Evolutionary conservation across 35 echinoderm and acorn worm genomes (phyloP), one percentile per base, ranked within the genome.

Genomic region (Stichopus chloronotus): DNA sequence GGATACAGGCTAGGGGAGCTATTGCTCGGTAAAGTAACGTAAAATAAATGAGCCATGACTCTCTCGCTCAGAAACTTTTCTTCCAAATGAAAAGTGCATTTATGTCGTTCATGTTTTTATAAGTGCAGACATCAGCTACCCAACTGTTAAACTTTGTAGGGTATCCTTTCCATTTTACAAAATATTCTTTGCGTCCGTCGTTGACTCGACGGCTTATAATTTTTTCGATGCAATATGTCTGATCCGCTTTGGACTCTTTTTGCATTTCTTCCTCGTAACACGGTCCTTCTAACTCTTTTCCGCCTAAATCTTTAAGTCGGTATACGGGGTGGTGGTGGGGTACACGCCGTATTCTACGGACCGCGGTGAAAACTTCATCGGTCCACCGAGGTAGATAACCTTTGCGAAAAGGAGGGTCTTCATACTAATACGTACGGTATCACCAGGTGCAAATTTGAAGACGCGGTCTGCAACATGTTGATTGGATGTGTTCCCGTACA

Each of bases 211-310:
- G 30, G 30, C 71, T 25, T 30, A 94, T 63, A 13, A 93, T 71
- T 55, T 90, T 94, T 58, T 90, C 56, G 53, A 94, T 61, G 57
- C 74, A 53, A 80, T 94, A 89, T 4, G 59, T 55, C 55, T 79
- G 55, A 78, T 89, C 77, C 19, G 0, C 23, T 58, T 90, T 90
- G 0, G 23, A 55, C 4, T 90, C 71, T 81, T 90, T 87, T 88
- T 94, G 93, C 59, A 94, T 25, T 78, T 94, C 93, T 43, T 88
- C 59, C 56, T 78, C 72, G 58, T 89, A 79, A 90, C 88, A 94
- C 2, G 84, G 78, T 5, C 93, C 93, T 80, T 58, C 55, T 11
- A 94, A 16, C 2, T 52, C 7, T 59, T 94, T 86, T 52, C 84
- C 87, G 20, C 7, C 84, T 13, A 58, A 89, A 88, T 94, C 92